phyloP scores from a whole-genome alignment of 2,888 invertebrate species.

The Serripes groenlandicus region DNA sequence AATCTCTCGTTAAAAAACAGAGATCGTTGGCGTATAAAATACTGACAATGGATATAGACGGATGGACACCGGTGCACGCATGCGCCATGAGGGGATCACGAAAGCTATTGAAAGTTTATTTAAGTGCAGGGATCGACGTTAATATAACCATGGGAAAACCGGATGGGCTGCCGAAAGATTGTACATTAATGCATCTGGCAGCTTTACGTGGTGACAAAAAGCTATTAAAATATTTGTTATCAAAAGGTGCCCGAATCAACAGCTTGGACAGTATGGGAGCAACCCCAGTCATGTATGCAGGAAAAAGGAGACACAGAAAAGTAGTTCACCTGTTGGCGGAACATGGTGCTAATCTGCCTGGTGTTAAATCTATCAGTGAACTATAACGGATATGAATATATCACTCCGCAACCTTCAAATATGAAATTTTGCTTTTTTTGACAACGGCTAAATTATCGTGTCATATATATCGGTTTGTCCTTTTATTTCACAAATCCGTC shows the following conservation, averaged over 20 bases:
- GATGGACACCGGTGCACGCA: conserved; percentile 80
- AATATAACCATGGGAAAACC: conserved; percentile 78
- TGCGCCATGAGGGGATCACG: conserved; percentile 75
- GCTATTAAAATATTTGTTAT: conserved; percentile 71
- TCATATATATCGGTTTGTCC: too few relatives aligned
- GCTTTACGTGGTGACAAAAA: conserved; percentile 74
- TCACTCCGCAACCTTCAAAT: conserved; percentile 62
- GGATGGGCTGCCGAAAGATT: conserved; percentile 73
- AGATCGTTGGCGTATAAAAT: conserved; percentile 61
- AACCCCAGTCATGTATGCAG: conserved; percentile 74
- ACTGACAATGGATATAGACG: conserved; percentile 73
- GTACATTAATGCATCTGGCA: conserved; percentile 75
- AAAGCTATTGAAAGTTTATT: conserved; percentile 74
- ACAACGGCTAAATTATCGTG: too few relatives aligned
- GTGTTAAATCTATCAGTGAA: conserved; percentile 45
- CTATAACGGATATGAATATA: conserved; percentile 51
- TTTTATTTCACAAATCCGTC: too few relatives aligned
- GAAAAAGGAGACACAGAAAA: conserved; percentile 60
- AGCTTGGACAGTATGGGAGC: conserved; percentile 69
- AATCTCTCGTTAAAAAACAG: conserved; percentile 70
- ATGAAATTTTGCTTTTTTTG: conserved; percentile 69
- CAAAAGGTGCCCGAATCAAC: conserved; percentile 71
- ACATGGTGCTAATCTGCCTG: conserved; percentile 67
- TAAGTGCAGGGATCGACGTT: conserved; percentile 72
- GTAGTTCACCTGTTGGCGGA: conserved; percentile 67